Conservation (phyloP, 2,888 invertebrate genomes). For the Thecocarcelia acutangulata region DNA sequence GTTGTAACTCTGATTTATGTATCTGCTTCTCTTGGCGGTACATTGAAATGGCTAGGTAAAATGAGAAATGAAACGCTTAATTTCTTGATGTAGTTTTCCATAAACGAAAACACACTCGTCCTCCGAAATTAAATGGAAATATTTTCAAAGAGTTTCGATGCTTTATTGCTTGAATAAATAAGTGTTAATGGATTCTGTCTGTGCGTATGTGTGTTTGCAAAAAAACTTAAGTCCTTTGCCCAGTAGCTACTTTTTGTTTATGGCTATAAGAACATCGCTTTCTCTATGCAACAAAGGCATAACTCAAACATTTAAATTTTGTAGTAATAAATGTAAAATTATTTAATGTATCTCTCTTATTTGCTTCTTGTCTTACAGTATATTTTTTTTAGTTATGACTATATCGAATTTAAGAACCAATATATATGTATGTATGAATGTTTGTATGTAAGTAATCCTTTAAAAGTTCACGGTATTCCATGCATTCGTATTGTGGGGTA, state of each 20-base stretch:
- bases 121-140: not conserved
- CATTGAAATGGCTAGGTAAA: constrained; percentile 42
- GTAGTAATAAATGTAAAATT: too few relatives aligned
- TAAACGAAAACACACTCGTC: too few relatives aligned
- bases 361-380: too few relatives aligned
- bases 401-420: too few relatives aligned
- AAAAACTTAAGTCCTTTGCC: too few relatives aligned
- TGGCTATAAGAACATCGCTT: too few relatives aligned
- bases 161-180: not conserved
- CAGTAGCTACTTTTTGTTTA: too few relatives aligned
- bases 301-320: too few relatives aligned
- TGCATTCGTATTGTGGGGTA: constrained; percentile 52
- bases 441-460: not conserved
- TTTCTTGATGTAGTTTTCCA: constrained; percentile 7
- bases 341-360: too few relatives aligned
- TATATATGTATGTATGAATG: not conserved
- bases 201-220: not conserved
- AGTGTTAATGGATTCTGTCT: constrained; percentile 30
- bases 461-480: constrained; percentile 7
- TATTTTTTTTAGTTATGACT: too few relatives aligned
- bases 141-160: constrained; percentile 3
- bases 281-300: too few relatives aligned
- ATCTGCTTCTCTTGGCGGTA: constrained; percentile 46
- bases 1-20: constrained; percentile 49
- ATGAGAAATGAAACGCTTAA: constrained; percentile 56